Evolutionary conservation across 2,113 vertebrate genomes (phyloP).

Genomic region (Heliornis fulica): DNA sequence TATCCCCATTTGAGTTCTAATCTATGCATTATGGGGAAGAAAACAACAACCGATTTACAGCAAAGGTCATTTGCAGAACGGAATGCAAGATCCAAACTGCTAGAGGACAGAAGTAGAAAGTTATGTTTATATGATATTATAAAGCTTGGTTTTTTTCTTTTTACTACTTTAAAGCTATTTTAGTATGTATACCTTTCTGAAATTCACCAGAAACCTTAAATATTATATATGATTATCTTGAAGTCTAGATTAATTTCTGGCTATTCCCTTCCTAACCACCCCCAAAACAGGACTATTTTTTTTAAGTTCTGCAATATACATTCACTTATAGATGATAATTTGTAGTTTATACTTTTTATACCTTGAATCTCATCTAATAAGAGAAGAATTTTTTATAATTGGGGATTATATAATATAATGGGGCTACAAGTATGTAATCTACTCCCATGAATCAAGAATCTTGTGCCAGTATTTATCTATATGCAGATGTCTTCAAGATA

Average conservation of each 20-base stretch:
- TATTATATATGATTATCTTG: neutral
- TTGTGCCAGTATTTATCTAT: neutral
- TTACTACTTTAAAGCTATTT: neutral
- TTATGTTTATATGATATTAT: neutral
- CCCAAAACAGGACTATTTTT: neutral
- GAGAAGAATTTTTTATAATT: neutral
- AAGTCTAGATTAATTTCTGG: neutral
- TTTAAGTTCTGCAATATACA: neutral
- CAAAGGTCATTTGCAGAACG: slow-evolving; percentile 12
- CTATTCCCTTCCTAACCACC: neutral
- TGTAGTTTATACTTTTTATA: neutral
- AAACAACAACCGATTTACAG: neutral
- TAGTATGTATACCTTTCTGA: neutral
- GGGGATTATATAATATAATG: neutral
- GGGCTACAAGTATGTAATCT: neutral
- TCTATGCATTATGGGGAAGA: slow-evolving; percentile 46
- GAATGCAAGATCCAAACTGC: neutral
- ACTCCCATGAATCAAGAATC: neutral
- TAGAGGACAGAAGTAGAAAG: slow-evolving; percentile 27
- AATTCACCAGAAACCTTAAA: neutral
- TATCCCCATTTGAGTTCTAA: slow-evolving; percentile 20
- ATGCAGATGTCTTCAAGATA: neutral
- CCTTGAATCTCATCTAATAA: neutral
- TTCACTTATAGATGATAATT: neutral
- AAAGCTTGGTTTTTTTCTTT: neutral